Base-by-base conservation (phyloP, 2,113 vertebrate genomes). In the Aspiorhynchus laticeps region DNA sequence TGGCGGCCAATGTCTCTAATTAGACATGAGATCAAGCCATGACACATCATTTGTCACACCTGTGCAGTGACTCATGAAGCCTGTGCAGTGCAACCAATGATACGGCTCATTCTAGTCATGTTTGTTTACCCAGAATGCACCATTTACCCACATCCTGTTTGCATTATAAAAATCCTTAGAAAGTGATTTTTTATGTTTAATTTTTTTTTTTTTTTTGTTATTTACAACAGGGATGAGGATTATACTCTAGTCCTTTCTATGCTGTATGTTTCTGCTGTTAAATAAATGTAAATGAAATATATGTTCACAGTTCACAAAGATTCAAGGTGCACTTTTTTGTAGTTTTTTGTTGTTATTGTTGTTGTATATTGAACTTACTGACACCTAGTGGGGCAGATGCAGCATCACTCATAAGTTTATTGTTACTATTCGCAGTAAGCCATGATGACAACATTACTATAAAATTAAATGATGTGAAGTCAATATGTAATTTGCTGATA, bases 1-100 rank as follows among this genome's bases (percentile, higher is more conserved):
- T 90, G 89, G 89, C 89, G 85, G 87, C 80, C 88, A 89, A 63
- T 88, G 84, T 84, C 83, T 76, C 86, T 89, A 90, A 90, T 90
- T 89, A 89, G 88, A 90, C 81, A 31, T 71, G 43, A 86, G 88
- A 86, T 90, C 15, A 56, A 86, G 76, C 81, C 61, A 63, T 84
- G 86, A 86, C 85, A 88, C 86, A 43, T 86, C 86, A 79, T 90
- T 89, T 86, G 81, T 90, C 90, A 90, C 86, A 90, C 88, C 88
- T 90, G 88, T 84, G 80, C 83, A 81, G 41, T 74, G 85, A 90
- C 86, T 89, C 83, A 74, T 83, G 78, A 80, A 85, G 86, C 15
- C 63, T 38, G 83, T 67, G 38, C 87, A 89, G 74, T 83, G 83
- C 79, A 85, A 43, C 77, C 28, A 82, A 76, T 86, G 43, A 85